Conservation (phyloP, 2,888 invertebrate genomes). For the Rhagonycha lutea region DNA sequence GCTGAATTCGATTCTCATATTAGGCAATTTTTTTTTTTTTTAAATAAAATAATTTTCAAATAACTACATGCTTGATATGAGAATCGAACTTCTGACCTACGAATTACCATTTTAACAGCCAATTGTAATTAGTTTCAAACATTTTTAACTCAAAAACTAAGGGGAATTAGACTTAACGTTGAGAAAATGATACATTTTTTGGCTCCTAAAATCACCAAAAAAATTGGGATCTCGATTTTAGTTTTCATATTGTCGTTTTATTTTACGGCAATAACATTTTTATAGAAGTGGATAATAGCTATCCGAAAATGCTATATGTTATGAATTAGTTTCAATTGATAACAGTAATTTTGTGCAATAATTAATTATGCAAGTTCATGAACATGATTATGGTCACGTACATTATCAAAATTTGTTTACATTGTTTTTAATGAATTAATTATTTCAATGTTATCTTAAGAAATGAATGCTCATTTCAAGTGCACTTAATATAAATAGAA, state of each 20-base stretch:
- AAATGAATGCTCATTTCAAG: neutral
- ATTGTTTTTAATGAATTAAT: neutral
- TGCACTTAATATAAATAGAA: slow-evolving; percentile 17
- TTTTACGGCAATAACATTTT: neutral
- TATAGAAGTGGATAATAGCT: neutral
- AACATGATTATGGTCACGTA: slow-evolving; percentile 43
- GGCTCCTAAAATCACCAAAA: too few relatives aligned
- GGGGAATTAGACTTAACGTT: too few relatives aligned
- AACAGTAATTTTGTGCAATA: neutral
- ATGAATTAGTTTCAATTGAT: neutral
- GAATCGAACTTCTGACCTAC: too few relatives aligned
- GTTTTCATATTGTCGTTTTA: neutral
- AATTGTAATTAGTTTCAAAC: too few relatives aligned
- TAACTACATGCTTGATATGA: too few relatives aligned
- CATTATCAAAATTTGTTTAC: slow-evolving; percentile 30
- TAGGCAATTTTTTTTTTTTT: too few relatives aligned
- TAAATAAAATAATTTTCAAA: too few relatives aligned
- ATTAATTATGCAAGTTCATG: slow-evolving; percentile 18
- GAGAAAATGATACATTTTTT: too few relatives aligned
- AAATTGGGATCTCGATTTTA: too few relatives aligned
- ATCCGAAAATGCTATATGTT: neutral
- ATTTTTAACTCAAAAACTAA: too few relatives aligned
- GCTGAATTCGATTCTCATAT: too few relatives aligned
- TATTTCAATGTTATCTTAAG: neutral
- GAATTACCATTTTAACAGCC: too few relatives aligned